Evolutionary conservation across 2,888 invertebrate species (phyloP), one percentile per base, ranked within the genome.

Genomic region (Cheilosia pagana): DNA sequence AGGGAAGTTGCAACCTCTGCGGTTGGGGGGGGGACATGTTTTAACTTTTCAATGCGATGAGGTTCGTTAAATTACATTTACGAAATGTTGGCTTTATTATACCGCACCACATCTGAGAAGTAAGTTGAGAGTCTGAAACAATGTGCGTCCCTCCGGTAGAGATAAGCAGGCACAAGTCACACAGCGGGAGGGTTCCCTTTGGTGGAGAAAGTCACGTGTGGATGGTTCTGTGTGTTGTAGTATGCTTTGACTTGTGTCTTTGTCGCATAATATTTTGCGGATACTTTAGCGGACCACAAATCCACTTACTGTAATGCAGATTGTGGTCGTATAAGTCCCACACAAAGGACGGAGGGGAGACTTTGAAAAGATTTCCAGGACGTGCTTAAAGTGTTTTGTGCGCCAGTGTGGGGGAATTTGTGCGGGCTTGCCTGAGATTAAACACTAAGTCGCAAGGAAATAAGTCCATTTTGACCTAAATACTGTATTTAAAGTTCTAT

Each of bases 11-110:
- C n/a, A n/a, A 14, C 3, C 25, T 5, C 14, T 25, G n/a, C 0
- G 1, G 7, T n/a, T 3, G 6, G 12, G 6, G 14, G 5, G 4
- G 28, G 2, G n/a, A 5, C 5, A 16, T 14, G 31, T 55, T 68
- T 60, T 43, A 74, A n/a, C 65, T 74, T 83, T 74, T 78, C 74
- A 39, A 39, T 78, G 72, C 74, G 77, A 83, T 83, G 78, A 79
- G 74, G 68, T 74, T 83, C 8, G 68, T 57, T 52, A 57, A 68
- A 78, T 79, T 60, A 39, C 48, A 57, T 81, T 67, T 67, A 31
- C n/a, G 53, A 52, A 60, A 67, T 71, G 60, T 71, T 50, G n/a
- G 41, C 25, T 53, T 71, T 55, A 48, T 48, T 45, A 8, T 45
- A 8, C 28, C 8, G 31, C 59, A 52, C 35, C 23, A 55, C 67